Evolutionary conservation across 1,140 invertebrate species (phyloP), one percentile per base, ranked within the genome.

Genomic region (Nymphalis io): DNA sequence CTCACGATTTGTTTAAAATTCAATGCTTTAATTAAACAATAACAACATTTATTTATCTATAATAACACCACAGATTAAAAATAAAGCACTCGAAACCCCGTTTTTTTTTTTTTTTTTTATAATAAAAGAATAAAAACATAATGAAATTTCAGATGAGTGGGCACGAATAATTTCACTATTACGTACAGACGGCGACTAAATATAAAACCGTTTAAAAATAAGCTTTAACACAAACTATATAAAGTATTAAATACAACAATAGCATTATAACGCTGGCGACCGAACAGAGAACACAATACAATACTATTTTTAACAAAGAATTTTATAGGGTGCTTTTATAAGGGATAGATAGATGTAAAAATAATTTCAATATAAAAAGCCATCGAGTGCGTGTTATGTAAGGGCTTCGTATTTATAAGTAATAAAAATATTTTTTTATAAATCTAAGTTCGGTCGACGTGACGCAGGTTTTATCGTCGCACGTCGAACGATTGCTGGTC

Each of bases 51-150:
- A 69, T 69, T 70, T 70, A 57, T 70, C 60, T 70, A 60, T 64
- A 70, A 70, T 70, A 70, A 64, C 53, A 60, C 68, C 60, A 38
- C 68, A 70, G 68, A 70, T 70, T 55, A 55, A 63, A 70, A 70
- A 69, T 62, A 62, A 58, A 57, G 60, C 68, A 63, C 68, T 70
- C 58, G 61, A 70, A 57, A 58, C 40, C 68, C 60, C 66, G 46
- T 53, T 68, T 61, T 57, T 33, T 33, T 23, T 33, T 33, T 33
- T 33, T 33, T 33, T 3, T 33, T 33, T 4, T 3, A 8, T 55
- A 46, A 70, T 63, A 69, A 69, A 69, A 63, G 53, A 63, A 64
- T 63, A 59, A 70, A 70, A 70, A 70, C 60, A 70, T 70, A 70
- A 70, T 70, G 55, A 70, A 70, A 70, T 70, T 53, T 39, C 68